These are phyloP conservation scores for Lophochroa leadbeateri DNA, from an alignment of 2,113 vertebrate genomes.

Conservation along the genomic window DNA sequence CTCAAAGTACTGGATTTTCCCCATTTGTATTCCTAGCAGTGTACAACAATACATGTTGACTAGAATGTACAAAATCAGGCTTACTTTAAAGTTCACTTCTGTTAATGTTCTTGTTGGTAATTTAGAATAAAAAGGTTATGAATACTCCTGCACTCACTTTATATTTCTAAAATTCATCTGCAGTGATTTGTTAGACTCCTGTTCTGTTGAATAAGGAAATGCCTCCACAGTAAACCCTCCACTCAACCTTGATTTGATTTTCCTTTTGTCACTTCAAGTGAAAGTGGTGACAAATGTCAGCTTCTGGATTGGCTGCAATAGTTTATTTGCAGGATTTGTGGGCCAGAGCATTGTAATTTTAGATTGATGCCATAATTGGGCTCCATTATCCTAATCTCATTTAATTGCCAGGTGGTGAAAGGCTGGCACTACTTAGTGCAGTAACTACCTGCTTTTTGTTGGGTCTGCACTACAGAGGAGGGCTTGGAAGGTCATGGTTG, in stretches of 20 bases:
- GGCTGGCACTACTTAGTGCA: background rate
- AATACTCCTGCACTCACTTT: background rate
- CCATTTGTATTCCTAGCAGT: background rate
- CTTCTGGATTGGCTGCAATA: background rate
- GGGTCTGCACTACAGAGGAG: background rate
- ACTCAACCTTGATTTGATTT: background rate
- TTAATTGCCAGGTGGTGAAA: background rate
- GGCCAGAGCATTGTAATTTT: background rate
- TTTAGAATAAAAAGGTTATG: background rate
- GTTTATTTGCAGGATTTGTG: background rate
- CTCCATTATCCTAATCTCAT: background rate
- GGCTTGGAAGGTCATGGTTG: background rate
- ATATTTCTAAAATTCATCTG: background rate
- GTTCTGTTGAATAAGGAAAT: background rate
- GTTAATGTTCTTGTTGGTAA: background rate
- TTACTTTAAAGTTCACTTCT: background rate
- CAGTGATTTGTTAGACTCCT: background rate
- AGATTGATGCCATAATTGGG: background rate
- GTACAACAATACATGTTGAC: background rate
- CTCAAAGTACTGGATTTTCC: background rate
- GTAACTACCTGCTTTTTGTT: background rate
- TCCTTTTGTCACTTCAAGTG: background rate
- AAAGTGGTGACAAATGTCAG: background rate
- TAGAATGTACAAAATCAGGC: background rate
- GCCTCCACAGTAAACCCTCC: background rate